Evolutionary conservation across 2,888 invertebrate genomes (phyloP), one percentile per base, ranked within the genome.

Genomic region (Polydesmus complanatus): DNA sequence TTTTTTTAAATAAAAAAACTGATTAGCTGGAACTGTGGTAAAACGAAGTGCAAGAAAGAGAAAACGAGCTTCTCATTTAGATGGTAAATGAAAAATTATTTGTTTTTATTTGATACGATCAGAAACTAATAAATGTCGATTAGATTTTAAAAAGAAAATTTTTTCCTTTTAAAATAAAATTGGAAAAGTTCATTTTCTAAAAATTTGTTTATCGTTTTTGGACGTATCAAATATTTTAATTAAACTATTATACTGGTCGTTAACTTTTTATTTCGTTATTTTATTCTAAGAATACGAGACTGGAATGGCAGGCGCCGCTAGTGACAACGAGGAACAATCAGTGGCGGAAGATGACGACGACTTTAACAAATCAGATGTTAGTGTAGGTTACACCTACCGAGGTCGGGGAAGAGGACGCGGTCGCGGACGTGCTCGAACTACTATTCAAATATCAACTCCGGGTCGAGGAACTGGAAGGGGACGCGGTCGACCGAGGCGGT

Each of bases 401-500:
- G 65, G 65, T 26, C 62, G 64, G 8, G 64, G 65, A n/a, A 50
- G 65, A 18, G 64, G 63, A 2, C 54, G 56, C 11, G 61, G 63
- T 27, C 56, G 48, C 3, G 26, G 26, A 11, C 18, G 11, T 47
- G 11, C 54, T n/a, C n/a, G n/a, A n/a, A n/a, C n/a, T n/a, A n/a
- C n/a, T n/a, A n/a, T n/a, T n/a, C n/a, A n/a, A n/a, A n/a, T n/a
- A n/a, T n/a, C n/a, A n/a, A 37, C 14, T 5, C 8, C 37, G 5
- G 14, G 5, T 37, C 8, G 37, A 8, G 37, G 37, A 37, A 37
- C 8, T 8, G 37, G 37, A 8, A 67, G 72, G 62, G 70, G 71
- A 0, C 67, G 73, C 26, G 74, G 74, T 37, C 66, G 74, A 14
- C 73, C 73, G 2, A 64, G 73, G 26, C 66, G 73, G 27, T 70